A percentile compares a stretch with the other conserved stretches of the same genome.
These are phyloP conservation scores for Athalia rosae DNA, from an alignment of 2,888 invertebrate species.

Conservation along the genomic window DNA sequence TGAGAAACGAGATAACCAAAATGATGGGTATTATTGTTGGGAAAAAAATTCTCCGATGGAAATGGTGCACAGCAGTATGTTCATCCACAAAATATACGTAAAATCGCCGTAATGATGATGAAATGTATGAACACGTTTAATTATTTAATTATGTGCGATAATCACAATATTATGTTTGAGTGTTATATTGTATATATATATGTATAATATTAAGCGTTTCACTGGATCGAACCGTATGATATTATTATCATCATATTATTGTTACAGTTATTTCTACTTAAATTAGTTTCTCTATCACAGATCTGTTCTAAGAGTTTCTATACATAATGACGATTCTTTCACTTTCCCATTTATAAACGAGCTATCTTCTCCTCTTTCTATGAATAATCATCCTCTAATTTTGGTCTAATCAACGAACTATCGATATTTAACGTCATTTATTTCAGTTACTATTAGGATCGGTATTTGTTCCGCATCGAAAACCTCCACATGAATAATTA, in stretches of 20 bases:
- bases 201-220: constrained; percentile 18
- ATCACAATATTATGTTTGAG: neutral
- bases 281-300: constrained; percentile 53
- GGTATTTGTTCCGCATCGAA: too few species aligned
- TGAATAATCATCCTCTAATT: neutral
- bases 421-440: too few species aligned
- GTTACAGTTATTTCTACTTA: constrained; percentile 24
- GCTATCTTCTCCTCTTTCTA: neutral
- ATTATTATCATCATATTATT: neutral
- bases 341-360: neutral
- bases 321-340: neutral
- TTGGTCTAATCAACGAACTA: too few species aligned
- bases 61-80: neutral
- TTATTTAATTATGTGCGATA: constrained; percentile 6
- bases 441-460: too few species aligned
- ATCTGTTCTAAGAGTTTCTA: constrained; percentile 47
- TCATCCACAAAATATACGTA: neutral
- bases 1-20: too few species aligned
- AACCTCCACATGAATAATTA: too few species aligned
- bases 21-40: too few species aligned
- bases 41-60: neutral
- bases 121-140: neutral
- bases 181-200: neutral
- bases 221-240: constrained; percentile 25
- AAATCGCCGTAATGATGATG: neutral